Conservation (phyloP, 2,888 invertebrate genomes). For the Octodonta nipae region DNA sequence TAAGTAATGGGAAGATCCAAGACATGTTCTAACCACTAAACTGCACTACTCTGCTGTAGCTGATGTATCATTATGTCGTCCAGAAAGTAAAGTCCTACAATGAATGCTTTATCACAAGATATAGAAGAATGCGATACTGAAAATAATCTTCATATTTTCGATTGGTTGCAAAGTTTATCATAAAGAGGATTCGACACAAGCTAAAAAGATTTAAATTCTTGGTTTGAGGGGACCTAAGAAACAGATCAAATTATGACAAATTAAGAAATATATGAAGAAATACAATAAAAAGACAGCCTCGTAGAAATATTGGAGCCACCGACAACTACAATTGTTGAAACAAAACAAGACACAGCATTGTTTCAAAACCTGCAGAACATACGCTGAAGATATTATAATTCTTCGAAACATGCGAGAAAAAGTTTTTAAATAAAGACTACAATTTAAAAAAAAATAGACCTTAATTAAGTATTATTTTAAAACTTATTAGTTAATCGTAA, state of each 20-base stretch:
- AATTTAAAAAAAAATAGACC: neutral
- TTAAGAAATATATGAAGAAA: neutral
- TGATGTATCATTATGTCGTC: neutral
- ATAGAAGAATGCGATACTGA: no score
- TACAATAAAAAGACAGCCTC: neutral
- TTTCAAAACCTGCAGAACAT: neutral
- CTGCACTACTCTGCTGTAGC: conserved; percentile 5
- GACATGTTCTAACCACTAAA: neutral
- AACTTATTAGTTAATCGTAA: neutral
- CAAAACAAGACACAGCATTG: no score
- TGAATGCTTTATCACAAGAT: neutral
- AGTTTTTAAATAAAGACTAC: neutral
- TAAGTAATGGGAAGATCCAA: neutral
- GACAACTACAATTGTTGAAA: no score
- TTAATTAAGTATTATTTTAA: neutral
- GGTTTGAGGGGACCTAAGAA: no score
- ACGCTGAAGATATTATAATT: neutral
- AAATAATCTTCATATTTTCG: no score
- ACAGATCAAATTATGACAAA: no score
- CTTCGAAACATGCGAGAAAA: neutral
- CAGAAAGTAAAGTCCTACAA: neutral
- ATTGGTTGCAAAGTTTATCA: no score
- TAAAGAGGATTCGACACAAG: no score
- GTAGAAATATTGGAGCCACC: neutral
- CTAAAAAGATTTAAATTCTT: no score